Conservation (phyloP, 2,888 invertebrate genomes). For the Drosophila longiperda region DNA sequence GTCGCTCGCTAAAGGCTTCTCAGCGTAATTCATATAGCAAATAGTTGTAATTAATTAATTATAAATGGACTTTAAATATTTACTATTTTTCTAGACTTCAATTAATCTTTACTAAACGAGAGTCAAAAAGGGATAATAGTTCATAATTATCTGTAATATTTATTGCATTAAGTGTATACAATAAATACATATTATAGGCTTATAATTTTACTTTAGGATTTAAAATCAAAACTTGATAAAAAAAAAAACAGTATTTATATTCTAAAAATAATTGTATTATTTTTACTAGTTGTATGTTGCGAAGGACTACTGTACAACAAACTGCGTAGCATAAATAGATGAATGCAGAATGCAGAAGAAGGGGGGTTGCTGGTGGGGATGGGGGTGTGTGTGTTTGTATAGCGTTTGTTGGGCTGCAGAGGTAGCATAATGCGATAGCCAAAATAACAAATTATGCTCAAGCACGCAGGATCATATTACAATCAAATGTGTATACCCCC, state of each 20-base stretch:
- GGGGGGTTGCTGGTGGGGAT: background rate
- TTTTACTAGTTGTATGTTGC: background rate
- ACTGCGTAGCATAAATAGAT: constrained; percentile 29
- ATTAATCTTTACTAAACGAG: background rate
- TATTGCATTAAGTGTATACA: background rate
- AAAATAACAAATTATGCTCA: constrained; percentile 77
- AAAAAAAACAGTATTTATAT: background rate
- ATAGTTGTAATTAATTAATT: background rate
- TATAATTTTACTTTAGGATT: background rate
- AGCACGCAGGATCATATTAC: constrained; percentile 75
- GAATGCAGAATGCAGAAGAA: background rate
- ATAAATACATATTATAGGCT: background rate
- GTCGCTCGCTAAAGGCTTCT: background rate
- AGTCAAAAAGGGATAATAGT: background rate
- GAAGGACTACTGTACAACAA: background rate
- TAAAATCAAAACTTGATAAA: background rate
- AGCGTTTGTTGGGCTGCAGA: constrained; percentile 3
- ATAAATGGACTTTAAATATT: background rate
- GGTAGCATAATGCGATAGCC: constrained; percentile 60
- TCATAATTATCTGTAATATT: background rate
- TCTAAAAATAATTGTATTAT: background rate
- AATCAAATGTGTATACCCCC: constrained; percentile 22
- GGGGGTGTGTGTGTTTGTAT: background rate
- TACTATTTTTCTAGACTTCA: background rate
- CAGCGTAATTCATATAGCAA: background rate